A percentile compares a stretch with the other conserved stretches of the same genome.
Evolutionary conservation across 2,113 vertebrate genomes (phyloP).

Genomic region (Tachycineta bicolor): DNA sequence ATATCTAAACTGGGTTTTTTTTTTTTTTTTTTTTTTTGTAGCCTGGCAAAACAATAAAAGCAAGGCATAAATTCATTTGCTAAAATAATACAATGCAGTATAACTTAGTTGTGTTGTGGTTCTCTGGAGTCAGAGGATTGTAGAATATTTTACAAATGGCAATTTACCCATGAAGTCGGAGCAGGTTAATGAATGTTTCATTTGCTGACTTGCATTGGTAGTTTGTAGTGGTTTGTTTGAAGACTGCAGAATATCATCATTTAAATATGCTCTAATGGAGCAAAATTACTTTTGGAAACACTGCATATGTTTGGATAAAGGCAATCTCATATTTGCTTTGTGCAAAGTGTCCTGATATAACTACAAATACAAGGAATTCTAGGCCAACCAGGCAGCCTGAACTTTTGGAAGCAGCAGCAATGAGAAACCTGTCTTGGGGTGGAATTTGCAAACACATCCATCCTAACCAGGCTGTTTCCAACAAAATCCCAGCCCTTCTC

Average conservation of each 20-base stretch:
- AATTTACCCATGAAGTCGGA: background rate
- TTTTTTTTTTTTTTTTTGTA: no score
- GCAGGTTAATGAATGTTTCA: background rate
- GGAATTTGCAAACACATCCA: background rate
- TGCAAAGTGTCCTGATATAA: background rate
- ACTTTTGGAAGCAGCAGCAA: background rate
- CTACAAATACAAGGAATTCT: background rate
- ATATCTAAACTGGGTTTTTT: no score
- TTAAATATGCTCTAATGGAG: background rate
- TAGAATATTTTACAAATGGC: background rate
- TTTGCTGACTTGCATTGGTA: background rate
- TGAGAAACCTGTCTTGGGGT: fast-evolving
- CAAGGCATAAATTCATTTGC: background rate
- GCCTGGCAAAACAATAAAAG: background rate
- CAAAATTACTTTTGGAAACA: background rate
- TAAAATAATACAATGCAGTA: background rate
- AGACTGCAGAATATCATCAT: background rate
- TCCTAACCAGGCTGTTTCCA: no score
- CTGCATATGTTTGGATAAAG: background rate
- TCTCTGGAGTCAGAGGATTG: background rate
- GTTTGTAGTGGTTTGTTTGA: background rate
- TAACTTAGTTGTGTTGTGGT: background rate
- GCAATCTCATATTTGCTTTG: background rate
- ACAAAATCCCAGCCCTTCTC: background rate
- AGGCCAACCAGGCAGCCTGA: background rate